Conservation (phyloP, 53 echinoderm and acorn worm genomes). For the Luidia sarsii region DNA sequence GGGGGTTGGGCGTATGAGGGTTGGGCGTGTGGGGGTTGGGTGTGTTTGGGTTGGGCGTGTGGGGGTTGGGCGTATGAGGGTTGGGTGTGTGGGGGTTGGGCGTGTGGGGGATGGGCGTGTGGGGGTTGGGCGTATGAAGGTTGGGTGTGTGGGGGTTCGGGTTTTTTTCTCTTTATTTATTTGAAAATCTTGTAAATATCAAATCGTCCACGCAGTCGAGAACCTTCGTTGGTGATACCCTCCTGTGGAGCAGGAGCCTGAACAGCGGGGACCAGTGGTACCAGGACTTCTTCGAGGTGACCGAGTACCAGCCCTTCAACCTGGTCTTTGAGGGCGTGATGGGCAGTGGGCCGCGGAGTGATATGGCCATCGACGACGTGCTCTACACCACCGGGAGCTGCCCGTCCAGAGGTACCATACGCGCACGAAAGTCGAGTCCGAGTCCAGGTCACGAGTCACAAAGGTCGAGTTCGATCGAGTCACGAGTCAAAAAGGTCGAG, state of each 20-base stretch:
- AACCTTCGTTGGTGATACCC: constrained; percentile 15
- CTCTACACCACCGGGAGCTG: constrained; percentile 46
- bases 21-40: too few relatives aligned
- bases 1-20: too few relatives aligned
- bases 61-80: too few relatives aligned
- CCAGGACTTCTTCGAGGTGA: constrained; percentile 29
- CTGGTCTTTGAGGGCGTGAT: constrained; percentile 59
- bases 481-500: too few relatives aligned
- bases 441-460: too few relatives aligned
- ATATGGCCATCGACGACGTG: constrained; percentile 66
- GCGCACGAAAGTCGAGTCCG: too few relatives aligned
- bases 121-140: too few relatives aligned
- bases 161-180: neutral
- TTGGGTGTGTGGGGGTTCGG: neutral
- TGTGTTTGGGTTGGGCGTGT: too few relatives aligned
- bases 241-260: constrained; percentile 27
- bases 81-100: too few relatives aligned
- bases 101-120: too few relatives aligned
- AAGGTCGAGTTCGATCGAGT: too few relatives aligned
- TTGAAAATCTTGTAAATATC: too few relatives aligned
- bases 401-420: constrained; percentile 34
- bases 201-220: constrained; percentile 8
- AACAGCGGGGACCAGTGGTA: constrained; percentile 57
- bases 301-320: constrained; percentile 13
- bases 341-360: constrained; percentile 28